Base-by-base conservation (phyloP, 2,797 vertebrate genomes). In the Liasis olivaceus region DNA sequence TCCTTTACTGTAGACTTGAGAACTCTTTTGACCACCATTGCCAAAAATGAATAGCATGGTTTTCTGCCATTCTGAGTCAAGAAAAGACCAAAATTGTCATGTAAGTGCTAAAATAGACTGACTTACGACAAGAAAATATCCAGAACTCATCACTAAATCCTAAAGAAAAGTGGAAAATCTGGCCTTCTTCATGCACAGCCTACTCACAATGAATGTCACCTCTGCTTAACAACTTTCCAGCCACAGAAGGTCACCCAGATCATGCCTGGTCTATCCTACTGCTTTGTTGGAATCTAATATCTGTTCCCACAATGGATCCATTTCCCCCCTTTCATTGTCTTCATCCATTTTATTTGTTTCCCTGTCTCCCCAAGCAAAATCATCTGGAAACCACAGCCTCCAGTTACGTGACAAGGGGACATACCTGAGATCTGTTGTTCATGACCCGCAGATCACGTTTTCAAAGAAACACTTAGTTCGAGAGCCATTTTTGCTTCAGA, bases 391-490 rank as follows among this genome's bases (percentile, higher is more conserved):
- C 92, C 92, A 92, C 59, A 93, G 86, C 92, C 91, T 96, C 94
- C 92, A 88, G 95, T 95, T 95, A 95, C 92, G 60, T 91, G 64
- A 85, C 88, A 94, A 95, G 5, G 90, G 92, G 72, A 69, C 17
- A 87, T 20, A 58, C 17, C 51, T 0, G 93, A 95, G 94, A 92
- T 94, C 95, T 59, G 77, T 95, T 92, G 94, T 95, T 94, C 86
- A 89, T 93, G 95, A 85, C 8, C 96, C 89, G 94, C 93, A 59
- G 95, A 95, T 90, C 95, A 95, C 94, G 95, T 95, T 96, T 95
- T 28, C 91, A 95, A 96, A 95, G 89, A 11, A 2, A 91, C 94
- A 5, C 56, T 87, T 87, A 95, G 94, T 97, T 90, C 47, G 95
- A 96, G 95, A 96, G 94, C 91, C 89, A 2, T 58, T 92, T 93